A percentile compares a stretch with the other conserved stretches of the same genome.
Conservation (phyloP, 2,888 invertebrate species). For the Leistus spinibarbis region DNA sequence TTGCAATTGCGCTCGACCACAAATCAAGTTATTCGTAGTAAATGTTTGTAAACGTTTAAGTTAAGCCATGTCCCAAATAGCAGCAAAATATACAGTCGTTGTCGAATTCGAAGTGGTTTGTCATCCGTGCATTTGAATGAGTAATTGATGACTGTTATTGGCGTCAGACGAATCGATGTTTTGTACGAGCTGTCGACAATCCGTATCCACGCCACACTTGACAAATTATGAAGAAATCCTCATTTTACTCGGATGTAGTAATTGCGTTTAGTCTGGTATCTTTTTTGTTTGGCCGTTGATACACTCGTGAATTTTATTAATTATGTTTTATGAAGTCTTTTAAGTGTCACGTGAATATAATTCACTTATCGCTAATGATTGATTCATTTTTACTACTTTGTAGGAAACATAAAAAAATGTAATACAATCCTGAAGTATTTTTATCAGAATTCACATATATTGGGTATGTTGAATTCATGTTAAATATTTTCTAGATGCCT, state of each 20-base stretch:
- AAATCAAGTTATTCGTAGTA: no score
- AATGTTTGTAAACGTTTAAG: no score
- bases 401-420: no score
- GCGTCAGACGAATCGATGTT: neutral
- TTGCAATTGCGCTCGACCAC: no score
- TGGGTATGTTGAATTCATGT: no score
- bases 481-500: no score
- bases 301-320: neutral
- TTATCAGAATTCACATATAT: no score
- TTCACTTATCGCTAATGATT: no score
- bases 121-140: neutral
- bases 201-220: neutral
- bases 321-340: neutral
- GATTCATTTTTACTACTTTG: no score
- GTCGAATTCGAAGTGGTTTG: neutral
- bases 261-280: neutral
- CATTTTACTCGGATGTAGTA: neutral
- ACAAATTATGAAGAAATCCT: conserved; percentile 5
- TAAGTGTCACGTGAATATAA: neutral
- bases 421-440: no score
- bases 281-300: neutral
- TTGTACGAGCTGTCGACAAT: neutral
- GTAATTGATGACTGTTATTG: conserved; percentile 10
- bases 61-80: neutral
- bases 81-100: neutral